These are phyloP conservation scores for Vanessa cardui DNA, from an alignment of 2,888 invertebrate species.

Conservation along the genomic window DNA sequence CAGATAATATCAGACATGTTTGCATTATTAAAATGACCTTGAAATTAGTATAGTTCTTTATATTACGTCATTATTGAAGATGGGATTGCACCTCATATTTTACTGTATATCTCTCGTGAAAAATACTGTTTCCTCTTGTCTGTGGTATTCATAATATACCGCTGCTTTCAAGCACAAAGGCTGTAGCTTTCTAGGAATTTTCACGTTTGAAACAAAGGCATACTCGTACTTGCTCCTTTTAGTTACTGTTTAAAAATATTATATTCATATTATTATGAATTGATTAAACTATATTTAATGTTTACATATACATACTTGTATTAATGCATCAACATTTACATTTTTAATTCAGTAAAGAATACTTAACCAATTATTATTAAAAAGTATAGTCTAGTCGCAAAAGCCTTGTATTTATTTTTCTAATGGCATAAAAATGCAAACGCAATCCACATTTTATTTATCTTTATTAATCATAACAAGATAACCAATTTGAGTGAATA, in stretches of 20 bases:
- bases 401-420: too few species aligned
- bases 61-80: neutral
- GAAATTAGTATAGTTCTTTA: neutral
- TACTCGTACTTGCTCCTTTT: constrained; percentile 17
- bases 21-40: too few species aligned
- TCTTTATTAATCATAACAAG: too few species aligned
- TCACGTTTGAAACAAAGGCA: constrained; percentile 22
- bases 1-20: too few species aligned
- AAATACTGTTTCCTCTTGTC: constrained; percentile 11
- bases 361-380: too few species aligned
- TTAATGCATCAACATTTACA: neutral
- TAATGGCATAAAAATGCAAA: too few species aligned
- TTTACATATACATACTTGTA: neutral
- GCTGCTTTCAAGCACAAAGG: constrained; percentile 22
- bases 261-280: neutral
- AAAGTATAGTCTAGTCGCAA: too few species aligned
- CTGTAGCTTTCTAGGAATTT: constrained; percentile 16
- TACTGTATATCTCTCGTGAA: neutral
- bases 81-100: neutral
- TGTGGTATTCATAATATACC: constrained; percentile 16
- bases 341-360: too few species aligned
- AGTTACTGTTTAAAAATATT: constrained; percentile 12
- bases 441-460: too few species aligned
- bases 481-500: too few species aligned
- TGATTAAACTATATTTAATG: neutral